These are phyloP conservation scores for Enoplosus armatus DNA, from an alignment of 2,797 vertebrate genomes.

Conservation along the genomic window DNA sequence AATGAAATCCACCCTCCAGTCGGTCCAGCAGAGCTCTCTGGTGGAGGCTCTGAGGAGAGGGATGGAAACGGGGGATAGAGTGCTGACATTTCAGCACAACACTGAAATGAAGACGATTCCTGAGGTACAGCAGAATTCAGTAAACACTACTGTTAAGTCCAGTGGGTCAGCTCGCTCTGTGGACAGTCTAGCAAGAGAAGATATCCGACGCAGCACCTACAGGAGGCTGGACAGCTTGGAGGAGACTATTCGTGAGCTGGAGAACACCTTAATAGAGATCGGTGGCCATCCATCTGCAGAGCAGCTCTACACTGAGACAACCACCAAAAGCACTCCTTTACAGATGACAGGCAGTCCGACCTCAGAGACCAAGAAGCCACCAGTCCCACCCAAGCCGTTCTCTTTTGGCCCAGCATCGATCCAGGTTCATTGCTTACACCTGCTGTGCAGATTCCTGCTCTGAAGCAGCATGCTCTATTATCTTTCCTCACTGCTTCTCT, in stretches of 20 bases:
- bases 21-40: slow-evolving; percentile 50
- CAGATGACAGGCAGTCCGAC: slow-evolving; percentile 25
- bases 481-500: slow-evolving; percentile 55
- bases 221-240: slow-evolving; percentile 91
- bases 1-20: slow-evolving; percentile 36
- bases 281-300: slow-evolving; percentile 76
- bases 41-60: slow-evolving; percentile 70
- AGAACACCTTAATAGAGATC: slow-evolving; percentile 91
- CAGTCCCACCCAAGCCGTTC: slow-evolving; percentile 88
- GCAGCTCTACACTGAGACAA: slow-evolving; percentile 49
- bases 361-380: slow-evolving; percentile 78
- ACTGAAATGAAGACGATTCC: slow-evolving; percentile 8
- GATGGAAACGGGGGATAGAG: slow-evolving; percentile 67
- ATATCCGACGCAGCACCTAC: slow-evolving; percentile 86
- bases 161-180: neutral
- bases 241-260: slow-evolving; percentile 93
- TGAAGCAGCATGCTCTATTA: slow-evolving; percentile 39
- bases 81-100: slow-evolving; percentile 52
- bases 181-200: slow-evolving; percentile 45
- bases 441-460: slow-evolving; percentile 53
- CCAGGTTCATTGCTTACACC: slow-evolving; percentile 86
- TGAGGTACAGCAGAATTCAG: slow-evolving; percentile 5
- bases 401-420: slow-evolving; percentile 55
- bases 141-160: neutral
- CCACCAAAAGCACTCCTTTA: slow-evolving; percentile 15